phyloP scores from a whole-genome alignment of 2,888 invertebrate species.

The Callyntrura guangdongensis region DNA sequence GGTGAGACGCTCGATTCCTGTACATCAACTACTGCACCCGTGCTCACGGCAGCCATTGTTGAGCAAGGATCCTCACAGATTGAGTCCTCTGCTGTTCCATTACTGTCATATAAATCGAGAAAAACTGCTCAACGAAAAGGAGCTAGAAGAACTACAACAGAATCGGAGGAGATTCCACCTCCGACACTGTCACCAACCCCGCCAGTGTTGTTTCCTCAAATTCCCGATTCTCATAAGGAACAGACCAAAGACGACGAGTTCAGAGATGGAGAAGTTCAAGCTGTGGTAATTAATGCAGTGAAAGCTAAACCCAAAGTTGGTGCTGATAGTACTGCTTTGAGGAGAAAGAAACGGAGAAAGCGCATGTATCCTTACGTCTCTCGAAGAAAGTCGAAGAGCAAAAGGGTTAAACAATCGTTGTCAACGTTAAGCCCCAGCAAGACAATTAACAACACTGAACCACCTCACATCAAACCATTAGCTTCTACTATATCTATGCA shows the following conservation, averaged over 20 bases:
- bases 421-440: background rate
- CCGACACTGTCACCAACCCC: conserved; percentile 20
- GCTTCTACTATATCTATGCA: background rate
- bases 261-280: background rate
- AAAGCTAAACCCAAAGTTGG: background rate
- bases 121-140: background rate
- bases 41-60: background rate
- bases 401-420: conserved; percentile 16
- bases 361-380: conserved; percentile 71
- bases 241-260: background rate
- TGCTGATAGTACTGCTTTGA: conserved; percentile 12
- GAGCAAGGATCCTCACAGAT: background rate
- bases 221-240: background rate
- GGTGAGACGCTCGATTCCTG: conserved; percentile 52
- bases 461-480: background rate
- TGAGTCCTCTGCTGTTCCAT: background rate
- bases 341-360: conserved; percentile 70
- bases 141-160: background rate
- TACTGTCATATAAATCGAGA: background rate
- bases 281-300: background rate
- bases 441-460: background rate
- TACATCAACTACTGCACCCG: conserved; percentile 59
- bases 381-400: conserved; percentile 56
- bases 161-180: background rate
- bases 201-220: conserved; percentile 73